Percentiles rank a stretch among this genome's conserved stretches.
Evolutionary conservation across 2,888 invertebrate species (phyloP).

Genomic region (Lasioglossum lativentre): DNA sequence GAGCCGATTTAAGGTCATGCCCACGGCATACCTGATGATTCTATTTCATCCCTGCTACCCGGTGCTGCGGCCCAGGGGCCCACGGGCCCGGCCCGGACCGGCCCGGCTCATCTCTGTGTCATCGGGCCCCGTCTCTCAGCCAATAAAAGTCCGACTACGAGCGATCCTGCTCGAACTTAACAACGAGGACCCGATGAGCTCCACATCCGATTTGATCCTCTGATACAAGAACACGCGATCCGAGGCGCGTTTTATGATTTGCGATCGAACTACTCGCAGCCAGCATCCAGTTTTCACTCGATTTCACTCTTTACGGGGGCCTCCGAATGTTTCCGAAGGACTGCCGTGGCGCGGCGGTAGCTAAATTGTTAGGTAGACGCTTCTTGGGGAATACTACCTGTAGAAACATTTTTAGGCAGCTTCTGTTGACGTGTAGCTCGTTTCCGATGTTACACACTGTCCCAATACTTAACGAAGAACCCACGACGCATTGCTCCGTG

Average conservation of each 20-base stretch:
- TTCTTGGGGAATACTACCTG: neutral
- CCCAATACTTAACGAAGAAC: neutral
- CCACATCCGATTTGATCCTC: neutral
- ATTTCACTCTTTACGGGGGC: neutral
- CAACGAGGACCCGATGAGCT: neutral
- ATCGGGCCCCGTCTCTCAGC: slow-evolving; percentile 58
- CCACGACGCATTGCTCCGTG: no score
- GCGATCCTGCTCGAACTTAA: slow-evolving; percentile 33
- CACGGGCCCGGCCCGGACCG: slow-evolving; percentile 58
- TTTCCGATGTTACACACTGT: neutral
- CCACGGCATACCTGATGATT: slow-evolving; percentile 79
- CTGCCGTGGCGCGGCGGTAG: neutral
- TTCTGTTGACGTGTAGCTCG: neutral
- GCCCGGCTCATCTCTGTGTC: slow-evolving; percentile 75
- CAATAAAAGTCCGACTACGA: slow-evolving; percentile 49
- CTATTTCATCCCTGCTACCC: slow-evolving; percentile 78
- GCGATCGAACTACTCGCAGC: neutral
- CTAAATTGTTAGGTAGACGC: neutral
- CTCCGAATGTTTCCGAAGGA: neutral
- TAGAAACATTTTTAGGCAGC: neutral
- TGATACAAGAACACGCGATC: neutral
- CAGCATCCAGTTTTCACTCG: no score
- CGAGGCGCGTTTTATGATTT: neutral
- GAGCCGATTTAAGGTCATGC: slow-evolving; percentile 79
- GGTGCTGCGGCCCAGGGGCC: neutral